Evolutionary conservation across 2,888 invertebrate genomes (phyloP).

Genomic region (Cephalotes varians): DNA sequence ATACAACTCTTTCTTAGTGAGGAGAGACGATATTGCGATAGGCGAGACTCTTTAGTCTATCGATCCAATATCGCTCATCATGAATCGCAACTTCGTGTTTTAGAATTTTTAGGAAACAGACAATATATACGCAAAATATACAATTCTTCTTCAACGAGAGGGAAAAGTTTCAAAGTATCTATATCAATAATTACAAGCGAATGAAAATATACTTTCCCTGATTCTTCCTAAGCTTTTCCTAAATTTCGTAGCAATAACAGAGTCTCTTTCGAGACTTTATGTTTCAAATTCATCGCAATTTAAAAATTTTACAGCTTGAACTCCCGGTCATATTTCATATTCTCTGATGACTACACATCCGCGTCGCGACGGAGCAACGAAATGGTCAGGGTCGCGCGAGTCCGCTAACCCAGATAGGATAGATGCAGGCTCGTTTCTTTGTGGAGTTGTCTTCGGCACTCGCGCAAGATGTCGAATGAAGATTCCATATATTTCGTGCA

Average conservation of each 20-base stretch:
- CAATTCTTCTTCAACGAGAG: not conserved
- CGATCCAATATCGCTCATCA: not conserved
- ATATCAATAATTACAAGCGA: not conserved
- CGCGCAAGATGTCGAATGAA: conserved; percentile 26
- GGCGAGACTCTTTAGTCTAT: not conserved
- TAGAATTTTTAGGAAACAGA: not conserved
- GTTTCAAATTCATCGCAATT: not conserved
- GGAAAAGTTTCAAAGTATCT: not conserved
- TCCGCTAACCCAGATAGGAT: conserved; percentile 76
- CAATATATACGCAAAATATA: not conserved
- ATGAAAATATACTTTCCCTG: not conserved
- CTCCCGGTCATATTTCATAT: not conserved
- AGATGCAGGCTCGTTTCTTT: conserved; percentile 56
- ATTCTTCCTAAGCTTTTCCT: not conserved
- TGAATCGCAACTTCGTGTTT: not conserved
- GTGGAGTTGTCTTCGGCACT: conserved; percentile 50
- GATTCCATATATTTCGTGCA: conserved; percentile 59
- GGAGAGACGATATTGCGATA: not conserved
- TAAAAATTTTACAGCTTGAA: not conserved
- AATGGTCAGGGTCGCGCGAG: conserved; percentile 58
- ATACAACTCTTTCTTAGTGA: conserved; percentile 33
- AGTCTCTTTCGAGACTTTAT: not conserved
- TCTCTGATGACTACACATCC: not conserved
- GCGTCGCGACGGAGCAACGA: not conserved
- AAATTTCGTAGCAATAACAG: not conserved